phyloP scores from a whole-genome alignment of 2,797 vertebrate genomes.

The Cetoscarus ocellatus region DNA sequence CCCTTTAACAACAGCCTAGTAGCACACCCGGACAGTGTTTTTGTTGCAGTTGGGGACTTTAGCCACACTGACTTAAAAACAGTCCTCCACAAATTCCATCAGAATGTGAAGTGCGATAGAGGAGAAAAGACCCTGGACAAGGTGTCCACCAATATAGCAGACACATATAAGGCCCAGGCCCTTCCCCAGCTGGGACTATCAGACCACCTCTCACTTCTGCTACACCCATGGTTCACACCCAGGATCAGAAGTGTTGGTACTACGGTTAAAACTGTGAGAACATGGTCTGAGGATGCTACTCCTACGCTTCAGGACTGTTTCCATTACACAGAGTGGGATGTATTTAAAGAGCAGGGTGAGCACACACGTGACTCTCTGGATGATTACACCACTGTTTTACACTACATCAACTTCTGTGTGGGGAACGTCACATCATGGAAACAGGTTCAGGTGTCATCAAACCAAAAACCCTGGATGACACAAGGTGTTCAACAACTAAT shows the following conservation, averaged over 20 bases:
- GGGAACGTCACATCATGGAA: neutral
- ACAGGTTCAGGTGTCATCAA: neutral
- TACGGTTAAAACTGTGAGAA: neutral
- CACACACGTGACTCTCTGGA: neutral
- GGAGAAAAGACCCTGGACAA: too few species aligned
- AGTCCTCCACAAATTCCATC: too few species aligned
- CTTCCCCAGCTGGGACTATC: neutral
- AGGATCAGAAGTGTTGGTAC: neutral
- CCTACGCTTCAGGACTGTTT: neutral
- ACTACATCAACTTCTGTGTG: slow-evolving; percentile 4
- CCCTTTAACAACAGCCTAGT: too few species aligned
- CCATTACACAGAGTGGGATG: neutral
- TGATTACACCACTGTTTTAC: neutral
- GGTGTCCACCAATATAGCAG: neutral
- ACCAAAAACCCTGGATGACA: neutral
- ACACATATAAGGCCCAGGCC: neutral
- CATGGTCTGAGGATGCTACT: neutral
- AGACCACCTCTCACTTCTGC: neutral
- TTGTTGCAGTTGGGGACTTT: too few species aligned
- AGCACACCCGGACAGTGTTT: too few species aligned
- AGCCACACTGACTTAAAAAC: neutral
- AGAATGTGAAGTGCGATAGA: too few species aligned
- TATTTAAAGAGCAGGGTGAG: neutral
- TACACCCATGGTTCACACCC: neutral
- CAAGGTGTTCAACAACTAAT: neutral